Conservation (phyloP, 2,888 invertebrate species). For the Ashinkailepas kermadecensis region DNA sequence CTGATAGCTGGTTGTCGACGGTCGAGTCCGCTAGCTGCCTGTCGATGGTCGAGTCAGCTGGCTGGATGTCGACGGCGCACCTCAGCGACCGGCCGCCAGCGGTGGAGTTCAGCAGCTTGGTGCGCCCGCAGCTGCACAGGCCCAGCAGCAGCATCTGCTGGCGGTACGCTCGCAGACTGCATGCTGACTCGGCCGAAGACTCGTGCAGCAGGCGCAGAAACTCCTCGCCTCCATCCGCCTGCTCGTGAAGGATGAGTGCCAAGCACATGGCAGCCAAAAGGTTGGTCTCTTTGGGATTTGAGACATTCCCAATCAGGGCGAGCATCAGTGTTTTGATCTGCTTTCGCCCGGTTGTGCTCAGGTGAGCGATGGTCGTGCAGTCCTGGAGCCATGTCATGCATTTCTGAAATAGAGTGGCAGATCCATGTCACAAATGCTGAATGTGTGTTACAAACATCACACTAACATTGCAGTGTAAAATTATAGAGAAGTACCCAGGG, state of each 20-base stretch:
- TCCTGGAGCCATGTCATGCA: neutral
- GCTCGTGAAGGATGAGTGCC: neutral
- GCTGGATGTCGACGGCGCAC: no score
- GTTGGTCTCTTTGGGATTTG: neutral
- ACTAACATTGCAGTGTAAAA: neutral
- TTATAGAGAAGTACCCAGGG: neutral
- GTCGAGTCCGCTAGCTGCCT: no score
- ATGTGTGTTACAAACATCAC: neutral
- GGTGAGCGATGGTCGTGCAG: neutral
- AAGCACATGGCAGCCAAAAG: neutral
- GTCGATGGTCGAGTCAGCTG: no score
- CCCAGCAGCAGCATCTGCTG: constrained; percentile 5
- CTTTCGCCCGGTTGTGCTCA: neutral
- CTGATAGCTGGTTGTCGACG: no score
- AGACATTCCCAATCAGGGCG: neutral
- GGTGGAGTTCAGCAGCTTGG: neutral
- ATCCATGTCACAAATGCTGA: neutral
- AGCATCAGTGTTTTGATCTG: neutral
- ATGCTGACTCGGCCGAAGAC: neutral
- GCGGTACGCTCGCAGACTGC: neutral
- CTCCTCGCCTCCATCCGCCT: neutral
- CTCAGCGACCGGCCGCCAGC: neutral
- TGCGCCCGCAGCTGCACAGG: neutral
- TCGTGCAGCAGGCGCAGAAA: neutral
- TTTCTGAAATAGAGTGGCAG: neutral